These are phyloP conservation scores for Sebastes vulpes DNA, from an alignment of 2,797 vertebrate species.

Conservation along the genomic window DNA sequence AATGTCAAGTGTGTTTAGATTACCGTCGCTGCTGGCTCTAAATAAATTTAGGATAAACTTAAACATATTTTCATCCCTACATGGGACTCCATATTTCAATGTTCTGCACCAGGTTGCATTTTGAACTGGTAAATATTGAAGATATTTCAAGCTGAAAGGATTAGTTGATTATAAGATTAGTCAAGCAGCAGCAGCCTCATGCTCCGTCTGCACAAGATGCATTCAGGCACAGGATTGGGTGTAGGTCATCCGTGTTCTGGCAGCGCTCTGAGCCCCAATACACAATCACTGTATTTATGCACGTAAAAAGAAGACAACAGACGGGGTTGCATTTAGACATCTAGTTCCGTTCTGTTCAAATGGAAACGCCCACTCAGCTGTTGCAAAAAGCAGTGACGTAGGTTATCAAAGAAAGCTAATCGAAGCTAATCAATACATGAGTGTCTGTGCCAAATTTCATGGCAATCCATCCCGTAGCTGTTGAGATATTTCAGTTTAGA, in stretches of 20 bases:
- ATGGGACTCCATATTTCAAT: neutral
- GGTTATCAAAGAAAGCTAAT: too few species aligned
- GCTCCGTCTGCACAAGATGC: neutral
- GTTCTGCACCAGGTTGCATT: neutral
- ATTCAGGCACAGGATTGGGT: neutral
- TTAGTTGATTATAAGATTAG: neutral
- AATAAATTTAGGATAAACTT: neutral
- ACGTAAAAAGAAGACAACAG: neutral
- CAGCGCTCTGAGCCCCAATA: neutral
- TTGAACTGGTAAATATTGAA: neutral
- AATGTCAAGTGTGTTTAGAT: conserved; percentile 9
- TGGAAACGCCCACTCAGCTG: too few species aligned
- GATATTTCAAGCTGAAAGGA: neutral
- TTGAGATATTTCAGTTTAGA: neutral
- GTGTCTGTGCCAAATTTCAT: too few species aligned
- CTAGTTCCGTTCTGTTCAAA: too few species aligned
- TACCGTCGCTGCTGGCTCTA: neutral
- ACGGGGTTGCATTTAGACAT: neutral
- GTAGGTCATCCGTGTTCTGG: neutral
- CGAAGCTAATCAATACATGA: too few species aligned
- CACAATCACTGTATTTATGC: neutral
- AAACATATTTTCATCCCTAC: neutral
- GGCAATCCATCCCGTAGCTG: neutral
- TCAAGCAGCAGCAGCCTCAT: neutral
- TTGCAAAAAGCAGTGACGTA: too few species aligned